These are phyloP conservation scores for Calephelis perditalis DNA, from an alignment of 2,888 invertebrate species.

Conservation along the genomic window DNA sequence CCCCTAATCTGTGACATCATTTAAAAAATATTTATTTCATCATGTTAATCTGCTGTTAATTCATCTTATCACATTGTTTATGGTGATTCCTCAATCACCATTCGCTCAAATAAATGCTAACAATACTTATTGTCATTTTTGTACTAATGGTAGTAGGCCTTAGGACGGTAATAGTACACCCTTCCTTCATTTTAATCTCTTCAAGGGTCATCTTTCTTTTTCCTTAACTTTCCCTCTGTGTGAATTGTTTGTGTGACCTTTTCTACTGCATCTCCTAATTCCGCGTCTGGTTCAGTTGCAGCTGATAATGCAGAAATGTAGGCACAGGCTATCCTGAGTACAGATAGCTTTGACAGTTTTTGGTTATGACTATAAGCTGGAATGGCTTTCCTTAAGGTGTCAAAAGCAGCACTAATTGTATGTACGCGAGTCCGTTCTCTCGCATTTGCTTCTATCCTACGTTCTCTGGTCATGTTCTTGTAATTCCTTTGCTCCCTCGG, in stretches of 20 bases:
- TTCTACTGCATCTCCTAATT: slow-evolving; percentile 88
- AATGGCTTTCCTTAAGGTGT: slow-evolving; percentile 89
- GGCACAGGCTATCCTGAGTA: slow-evolving; percentile 94
- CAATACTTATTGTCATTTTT: slow-evolving; percentile 56
- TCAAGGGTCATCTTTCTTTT: slow-evolving; percentile 87
- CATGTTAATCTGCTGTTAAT: neutral
- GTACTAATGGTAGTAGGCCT: slow-evolving; percentile 52
- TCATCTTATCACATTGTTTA: neutral
- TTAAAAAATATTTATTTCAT: neutral
- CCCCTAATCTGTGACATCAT: no score
- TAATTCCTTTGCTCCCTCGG: slow-evolving; percentile 89
- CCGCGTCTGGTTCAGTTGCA: slow-evolving; percentile 82
- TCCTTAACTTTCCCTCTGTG: slow-evolving; percentile 92
- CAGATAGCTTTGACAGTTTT: slow-evolving; percentile 94
- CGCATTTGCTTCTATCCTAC: slow-evolving; percentile 96
- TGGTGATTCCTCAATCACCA: slow-evolving; percentile 19
- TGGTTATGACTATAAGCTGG: slow-evolving; percentile 96
- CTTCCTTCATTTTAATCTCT: slow-evolving; percentile 9
- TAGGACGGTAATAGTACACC: slow-evolving; percentile 34
- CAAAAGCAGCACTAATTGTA: slow-evolving; percentile 97
- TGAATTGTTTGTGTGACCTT: slow-evolving; percentile 94
- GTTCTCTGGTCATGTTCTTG: slow-evolving; percentile 96
- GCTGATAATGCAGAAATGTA: slow-evolving; percentile 94
- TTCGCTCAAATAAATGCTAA: slow-evolving; percentile 26
- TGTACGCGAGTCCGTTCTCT: slow-evolving; percentile 95